Base-by-base conservation (phyloP, 1,140 invertebrate genomes). In the Monochamus saltuarius region DNA sequence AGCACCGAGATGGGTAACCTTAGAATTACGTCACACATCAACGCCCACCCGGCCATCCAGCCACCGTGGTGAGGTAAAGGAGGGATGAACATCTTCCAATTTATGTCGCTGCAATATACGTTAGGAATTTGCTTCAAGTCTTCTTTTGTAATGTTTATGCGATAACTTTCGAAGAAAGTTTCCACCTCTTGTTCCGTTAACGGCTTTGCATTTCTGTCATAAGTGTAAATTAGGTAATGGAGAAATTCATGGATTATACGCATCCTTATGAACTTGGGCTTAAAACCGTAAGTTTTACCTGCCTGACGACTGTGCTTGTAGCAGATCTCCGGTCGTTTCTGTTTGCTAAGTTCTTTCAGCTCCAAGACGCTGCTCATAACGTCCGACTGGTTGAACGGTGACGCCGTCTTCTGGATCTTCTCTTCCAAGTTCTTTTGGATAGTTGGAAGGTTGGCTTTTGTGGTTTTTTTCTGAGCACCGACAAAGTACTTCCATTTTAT, bases 81-180 rank as follows among this genome's bases (percentile, higher is more conserved):
- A 1, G 87, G 84, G 9, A 93, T 75, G 69, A 92, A 92, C 74
- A 87, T 90, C 75, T 85, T 87, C 89, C 88, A 91, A 62, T 75
- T 78, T 2, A 86, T 73, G 62, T 83, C 76, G 1, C 77, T 73
- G 9, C 67, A 74, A 50, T 84, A 87, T 62, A 85, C 13, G 34
- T 22, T 22, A 1, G 38, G 43, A 11, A 61, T 73, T 57, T 83
- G 77, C 7, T 75, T 65, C 11, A 70, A 37, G 16, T 72, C 66
- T 29, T 45, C 37, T 2, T 59, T 42, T 10, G 57, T 56, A 4
- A 67, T 10, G 14, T 57, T 56, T n/a, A 70, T 70, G 35, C 58
- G 43, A 49, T 57, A 60, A 37, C 43, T 59, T 35, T 60, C 38
- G 22, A 60, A 66, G 3, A 69, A 39, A 4, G 49, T 29, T 6